Evolutionary conservation across 1,140 invertebrate genomes (phyloP).

Genomic region (Thaumetopoea pityocampa): DNA sequence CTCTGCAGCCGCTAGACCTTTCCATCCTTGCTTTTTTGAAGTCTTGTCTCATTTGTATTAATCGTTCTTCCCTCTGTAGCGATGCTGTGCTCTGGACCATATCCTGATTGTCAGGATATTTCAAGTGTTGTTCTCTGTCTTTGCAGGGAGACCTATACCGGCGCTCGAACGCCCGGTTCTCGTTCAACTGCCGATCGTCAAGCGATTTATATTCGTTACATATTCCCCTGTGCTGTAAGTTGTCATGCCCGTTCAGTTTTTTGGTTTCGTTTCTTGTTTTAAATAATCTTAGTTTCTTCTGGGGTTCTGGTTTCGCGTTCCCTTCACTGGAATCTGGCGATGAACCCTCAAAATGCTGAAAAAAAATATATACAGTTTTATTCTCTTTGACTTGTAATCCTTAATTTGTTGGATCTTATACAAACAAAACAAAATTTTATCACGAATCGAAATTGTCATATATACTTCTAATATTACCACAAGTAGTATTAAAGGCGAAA

Average conservation of each 20-base stretch:
- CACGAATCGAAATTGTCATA: too few species aligned
- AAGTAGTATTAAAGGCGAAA: too few species aligned
- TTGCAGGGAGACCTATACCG: constrained; percentile 64
- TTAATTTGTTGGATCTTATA: too few species aligned
- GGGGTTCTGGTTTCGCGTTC: constrained; percentile 71
- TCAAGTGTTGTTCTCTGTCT: constrained; percentile 61
- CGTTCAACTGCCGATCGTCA: constrained; percentile 55
- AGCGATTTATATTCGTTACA: constrained; percentile 58
- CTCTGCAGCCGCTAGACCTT: constrained; percentile 62
- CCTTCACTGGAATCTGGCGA: constrained; percentile 76
- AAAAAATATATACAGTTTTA: neutral
- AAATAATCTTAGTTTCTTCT: constrained; percentile 80
- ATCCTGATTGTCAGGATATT: constrained; percentile 59
- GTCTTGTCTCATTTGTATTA: constrained; percentile 63
- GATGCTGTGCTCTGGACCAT: constrained; percentile 67
- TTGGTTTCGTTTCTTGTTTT: constrained; percentile 85
- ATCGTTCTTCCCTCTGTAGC: constrained; percentile 66
- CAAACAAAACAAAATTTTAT: too few species aligned
- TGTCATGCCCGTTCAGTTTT: constrained; percentile 58
- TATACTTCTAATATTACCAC: too few species aligned
- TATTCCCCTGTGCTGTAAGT: constrained; percentile 43
- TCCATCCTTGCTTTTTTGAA: constrained; percentile 57
- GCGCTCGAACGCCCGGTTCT: constrained; percentile 55
- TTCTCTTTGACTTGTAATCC: too few species aligned
- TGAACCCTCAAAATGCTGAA: constrained; percentile 64